Evolutionary conservation across 1,140 invertebrate species (phyloP).

Genomic region (Drosophila arizonae): DNA sequence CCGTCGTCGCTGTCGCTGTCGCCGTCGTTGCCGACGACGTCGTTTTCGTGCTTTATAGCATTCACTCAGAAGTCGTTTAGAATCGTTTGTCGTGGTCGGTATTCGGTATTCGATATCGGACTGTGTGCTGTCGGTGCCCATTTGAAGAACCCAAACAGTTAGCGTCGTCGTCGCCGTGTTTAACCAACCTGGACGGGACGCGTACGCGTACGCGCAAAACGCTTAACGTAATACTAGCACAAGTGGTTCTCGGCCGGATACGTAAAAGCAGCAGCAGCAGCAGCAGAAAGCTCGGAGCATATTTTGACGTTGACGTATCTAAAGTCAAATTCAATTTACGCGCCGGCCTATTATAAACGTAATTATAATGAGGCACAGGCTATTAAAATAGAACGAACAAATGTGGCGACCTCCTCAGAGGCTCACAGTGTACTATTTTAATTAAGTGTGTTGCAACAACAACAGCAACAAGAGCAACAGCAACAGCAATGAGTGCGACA

Average conservation of each 20-base stretch:
- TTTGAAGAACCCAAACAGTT: conserved; percentile 37
- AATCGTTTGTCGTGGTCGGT: conserved; percentile 74
- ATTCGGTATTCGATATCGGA: conserved; percentile 66
- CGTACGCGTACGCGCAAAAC: conserved; percentile 44
- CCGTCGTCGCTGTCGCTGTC: conserved; percentile 13
- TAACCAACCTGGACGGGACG: conserved; percentile 16
- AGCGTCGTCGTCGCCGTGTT: conserved; percentile 36
- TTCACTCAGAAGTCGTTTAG: conserved; percentile 77
- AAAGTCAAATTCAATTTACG: conserved; percentile 60
- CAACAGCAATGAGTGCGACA: conserved; percentile 37
- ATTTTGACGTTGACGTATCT: conserved; percentile 34
- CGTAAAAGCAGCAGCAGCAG: conserved; percentile 4
- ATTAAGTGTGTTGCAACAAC: conserved; percentile 72
- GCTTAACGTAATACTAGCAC: conserved; percentile 36
- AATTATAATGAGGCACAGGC: conserved; percentile 62
- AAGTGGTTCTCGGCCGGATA: conserved; percentile 43
- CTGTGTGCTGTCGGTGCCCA: conserved; percentile 43
- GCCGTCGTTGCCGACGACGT: conserved; percentile 42
- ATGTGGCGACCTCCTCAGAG: conserved; percentile 59
- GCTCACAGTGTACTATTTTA: conserved; percentile 67
- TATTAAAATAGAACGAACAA: conserved; percentile 52
- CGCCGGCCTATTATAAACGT: conserved; percentile 51
- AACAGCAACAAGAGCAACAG: conserved; percentile 32
- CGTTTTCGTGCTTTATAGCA: conserved; percentile 77
- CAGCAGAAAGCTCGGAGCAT: neutral